phyloP scores from a whole-genome alignment of 2,113 vertebrate genomes.

The Callipepla squamata region DNA sequence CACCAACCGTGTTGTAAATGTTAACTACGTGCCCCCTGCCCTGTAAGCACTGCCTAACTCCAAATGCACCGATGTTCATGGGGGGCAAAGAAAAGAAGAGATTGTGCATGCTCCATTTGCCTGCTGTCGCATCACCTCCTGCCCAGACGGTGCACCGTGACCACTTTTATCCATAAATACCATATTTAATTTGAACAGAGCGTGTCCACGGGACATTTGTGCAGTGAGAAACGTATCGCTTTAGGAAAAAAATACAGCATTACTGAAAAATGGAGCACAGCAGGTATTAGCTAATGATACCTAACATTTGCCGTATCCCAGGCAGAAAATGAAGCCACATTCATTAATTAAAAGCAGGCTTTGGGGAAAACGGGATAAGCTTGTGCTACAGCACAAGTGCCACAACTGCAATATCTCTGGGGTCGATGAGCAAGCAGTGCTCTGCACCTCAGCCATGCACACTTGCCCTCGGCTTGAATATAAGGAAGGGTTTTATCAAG shows the following conservation, averaged over 20 bases:
- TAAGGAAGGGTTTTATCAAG: not conserved
- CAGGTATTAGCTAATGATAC: not conserved
- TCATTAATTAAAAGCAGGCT: slow-evolving; percentile 16
- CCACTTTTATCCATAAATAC: not conserved
- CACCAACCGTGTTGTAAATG: not conserved
- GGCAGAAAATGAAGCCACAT: not conserved
- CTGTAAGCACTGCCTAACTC: not conserved
- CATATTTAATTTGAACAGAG: not conserved
- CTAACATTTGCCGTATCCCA: not conserved
- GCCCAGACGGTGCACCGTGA: not conserved
- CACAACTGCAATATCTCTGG: not conserved
- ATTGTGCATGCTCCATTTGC: rapidly evolving
- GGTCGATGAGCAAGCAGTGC: too few species aligned
- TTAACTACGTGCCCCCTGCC: not conserved
- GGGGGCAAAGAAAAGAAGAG: not conserved
- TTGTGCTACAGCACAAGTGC: not conserved
- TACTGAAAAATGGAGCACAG: not conserved
- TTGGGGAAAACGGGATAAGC: not conserved
- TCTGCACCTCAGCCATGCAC: not conserved
- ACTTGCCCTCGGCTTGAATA: not conserved
- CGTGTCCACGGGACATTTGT: not conserved
- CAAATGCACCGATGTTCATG: not conserved
- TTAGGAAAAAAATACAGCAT: rapidly evolving
- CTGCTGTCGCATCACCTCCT: not conserved
- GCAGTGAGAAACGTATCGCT: not conserved